These are phyloP conservation scores for Acrocephalus scirpaceus DNA, from an alignment of 2,797 vertebrate species.

Conservation along the genomic window DNA sequence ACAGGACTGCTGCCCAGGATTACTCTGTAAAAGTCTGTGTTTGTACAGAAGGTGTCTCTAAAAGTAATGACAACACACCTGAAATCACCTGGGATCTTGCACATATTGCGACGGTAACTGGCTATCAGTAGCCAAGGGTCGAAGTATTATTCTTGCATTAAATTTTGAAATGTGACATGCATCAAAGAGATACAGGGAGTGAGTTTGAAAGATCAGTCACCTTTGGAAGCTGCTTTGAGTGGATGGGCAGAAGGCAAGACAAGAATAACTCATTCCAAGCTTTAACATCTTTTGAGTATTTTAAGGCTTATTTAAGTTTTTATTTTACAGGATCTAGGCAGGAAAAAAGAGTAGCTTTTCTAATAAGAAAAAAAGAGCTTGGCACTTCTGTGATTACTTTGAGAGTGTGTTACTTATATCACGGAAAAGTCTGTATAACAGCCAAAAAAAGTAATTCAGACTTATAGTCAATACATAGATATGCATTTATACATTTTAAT, in stretches of 20 bases:
- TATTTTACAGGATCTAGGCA: conserved; percentile 68
- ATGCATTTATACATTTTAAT: conserved; percentile 74
- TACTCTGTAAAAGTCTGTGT: neutral
- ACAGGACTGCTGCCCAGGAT: neutral
- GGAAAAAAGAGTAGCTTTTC: conserved; percentile 45
- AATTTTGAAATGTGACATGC: neutral
- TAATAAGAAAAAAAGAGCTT: conserved; percentile 65
- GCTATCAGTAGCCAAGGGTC: neutral
- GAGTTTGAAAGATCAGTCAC: neutral
- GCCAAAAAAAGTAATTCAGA: conserved; percentile 66
- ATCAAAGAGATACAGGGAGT: conserved; percentile 29
- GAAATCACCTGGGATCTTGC: neutral
- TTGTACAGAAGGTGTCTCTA: neutral
- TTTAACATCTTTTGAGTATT: conserved; percentile 63
- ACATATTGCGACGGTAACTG: neutral
- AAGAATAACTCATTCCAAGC: conserved; percentile 44
- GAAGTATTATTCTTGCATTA: neutral
- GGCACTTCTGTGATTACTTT: conserved; percentile 82
- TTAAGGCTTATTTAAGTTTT: conserved; percentile 78
- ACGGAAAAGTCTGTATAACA: conserved; percentile 64
- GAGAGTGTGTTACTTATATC: conserved; percentile 70
- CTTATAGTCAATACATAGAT: conserved; percentile 66
- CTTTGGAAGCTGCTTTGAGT: neutral
- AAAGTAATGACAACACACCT: neutral
- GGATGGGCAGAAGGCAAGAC: neutral